A percentile compares a stretch with the other conserved stretches of the same genome.
phyloP scores from a whole-genome alignment of 2,888 invertebrate genomes.

The Notodonta ziczac region DNA sequence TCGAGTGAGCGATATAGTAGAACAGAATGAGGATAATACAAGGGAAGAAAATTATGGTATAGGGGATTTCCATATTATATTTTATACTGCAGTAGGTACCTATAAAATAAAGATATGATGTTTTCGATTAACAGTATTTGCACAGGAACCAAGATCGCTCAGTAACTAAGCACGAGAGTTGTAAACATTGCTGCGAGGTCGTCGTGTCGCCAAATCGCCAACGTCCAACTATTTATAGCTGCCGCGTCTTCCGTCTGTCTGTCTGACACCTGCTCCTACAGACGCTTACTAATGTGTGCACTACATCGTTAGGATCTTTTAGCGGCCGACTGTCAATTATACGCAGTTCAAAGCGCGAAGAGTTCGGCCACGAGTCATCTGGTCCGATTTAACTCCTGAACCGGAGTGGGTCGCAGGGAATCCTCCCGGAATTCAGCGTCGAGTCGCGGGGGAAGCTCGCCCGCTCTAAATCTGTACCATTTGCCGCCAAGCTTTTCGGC shows the following conservation, averaged over 20 bases:
- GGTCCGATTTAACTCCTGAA: slow-evolving; percentile 66
- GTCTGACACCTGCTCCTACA: slow-evolving; percentile 70
- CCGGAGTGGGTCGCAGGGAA: slow-evolving; percentile 78
- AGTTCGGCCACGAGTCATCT: slow-evolving; percentile 59
- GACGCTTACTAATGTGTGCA: slow-evolving; percentile 48
- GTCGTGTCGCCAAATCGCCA: slow-evolving; percentile 75
- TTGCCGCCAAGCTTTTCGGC: slow-evolving; percentile 74
- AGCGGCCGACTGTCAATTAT: slow-evolving; percentile 40
- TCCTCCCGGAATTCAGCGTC: slow-evolving; percentile 78
- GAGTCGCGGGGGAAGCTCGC: slow-evolving; percentile 71
- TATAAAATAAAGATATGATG: not conserved
- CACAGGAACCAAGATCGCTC: slow-evolving; percentile 26
- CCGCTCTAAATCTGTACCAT: slow-evolving; percentile 79
- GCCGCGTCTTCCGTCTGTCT: slow-evolving; percentile 79
- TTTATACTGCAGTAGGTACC: too few relatives aligned
- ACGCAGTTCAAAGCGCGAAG: slow-evolving; percentile 52
- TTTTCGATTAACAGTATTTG: slow-evolving; percentile 16
- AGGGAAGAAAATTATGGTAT: too few relatives aligned
- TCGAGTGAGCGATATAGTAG: not conserved
- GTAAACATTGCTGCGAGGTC: slow-evolving; percentile 80
- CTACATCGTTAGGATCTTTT: slow-evolving; percentile 41
- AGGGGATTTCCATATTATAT: too few relatives aligned
- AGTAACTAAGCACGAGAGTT: slow-evolving; percentile 63
- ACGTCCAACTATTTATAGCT: slow-evolving; percentile 74
- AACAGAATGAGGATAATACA: not conserved